These are phyloP conservation scores for Sinohyriopsis cumingii DNA, from an alignment of 2,888 invertebrate species.

Conservation along the genomic window DNA sequence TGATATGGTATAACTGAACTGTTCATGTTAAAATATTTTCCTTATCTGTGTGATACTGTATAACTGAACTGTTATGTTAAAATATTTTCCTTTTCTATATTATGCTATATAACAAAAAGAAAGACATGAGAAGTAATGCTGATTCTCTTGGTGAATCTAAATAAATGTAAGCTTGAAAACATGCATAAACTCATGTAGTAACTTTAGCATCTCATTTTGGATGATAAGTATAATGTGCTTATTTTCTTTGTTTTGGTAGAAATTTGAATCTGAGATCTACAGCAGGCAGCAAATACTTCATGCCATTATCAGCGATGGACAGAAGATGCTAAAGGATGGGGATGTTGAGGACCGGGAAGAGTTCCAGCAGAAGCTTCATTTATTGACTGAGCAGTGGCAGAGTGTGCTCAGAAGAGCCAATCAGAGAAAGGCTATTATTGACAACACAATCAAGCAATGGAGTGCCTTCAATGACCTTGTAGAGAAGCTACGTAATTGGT, in stretches of 20 bases:
- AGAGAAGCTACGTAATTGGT: constrained; percentile 58
- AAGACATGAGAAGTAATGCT: too few relatives aligned
- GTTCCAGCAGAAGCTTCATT: constrained; percentile 64
- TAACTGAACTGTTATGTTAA: too few relatives aligned
- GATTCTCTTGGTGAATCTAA: too few relatives aligned
- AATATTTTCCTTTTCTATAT: too few relatives aligned
- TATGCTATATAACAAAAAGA: too few relatives aligned
- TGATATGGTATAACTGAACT: too few relatives aligned
- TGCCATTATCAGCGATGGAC: constrained; percentile 67
- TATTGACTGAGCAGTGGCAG: constrained; percentile 69
- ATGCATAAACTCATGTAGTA: too few relatives aligned
- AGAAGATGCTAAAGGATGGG: constrained; percentile 60
- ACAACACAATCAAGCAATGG: constrained; percentile 63
- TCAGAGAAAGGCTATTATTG: constrained; percentile 66
- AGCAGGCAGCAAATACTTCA: constrained; percentile 67
- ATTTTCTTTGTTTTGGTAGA: constrained; percentile 42
- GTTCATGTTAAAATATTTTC: too few relatives aligned
- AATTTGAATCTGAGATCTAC: constrained; percentile 65
- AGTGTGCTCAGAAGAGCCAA: constrained; percentile 61
- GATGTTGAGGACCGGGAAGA: constrained; percentile 61
- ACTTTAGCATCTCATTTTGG: too few relatives aligned
- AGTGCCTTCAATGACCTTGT: constrained; percentile 56
- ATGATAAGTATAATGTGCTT: background rate
- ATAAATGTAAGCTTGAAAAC: too few relatives aligned
- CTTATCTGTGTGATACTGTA: too few relatives aligned